Base-by-base conservation (phyloP, 1,140 invertebrate species). In the Sinella curviseta region DNA sequence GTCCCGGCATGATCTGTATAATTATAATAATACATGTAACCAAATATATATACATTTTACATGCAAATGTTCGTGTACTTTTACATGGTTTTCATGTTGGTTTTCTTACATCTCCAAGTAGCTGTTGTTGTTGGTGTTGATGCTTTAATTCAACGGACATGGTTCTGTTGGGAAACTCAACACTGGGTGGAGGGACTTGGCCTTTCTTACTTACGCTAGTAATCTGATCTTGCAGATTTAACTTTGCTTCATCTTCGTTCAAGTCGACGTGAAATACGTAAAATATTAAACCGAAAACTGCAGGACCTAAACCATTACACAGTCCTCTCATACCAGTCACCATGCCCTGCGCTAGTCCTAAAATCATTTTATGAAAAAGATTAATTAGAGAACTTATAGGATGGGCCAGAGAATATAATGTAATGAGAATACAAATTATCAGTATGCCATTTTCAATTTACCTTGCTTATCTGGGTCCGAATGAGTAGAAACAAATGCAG, bases 201-300 rank as follows among this genome's bases (percentile, higher is more conserved):
- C 87, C 82, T 90, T 89, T 33, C 30, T 70, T 70, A 14, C 8
- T 33, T 70, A 14, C 65, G n/a, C 31, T 33, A 36, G 36, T 67
- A 16, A 60, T 73, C 65, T 75, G 67, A 24, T 81, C 79, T 73
- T 35, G 76, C 55, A 26, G 3, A 24, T 74, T 79, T 39, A 79
- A 36, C 31, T 81, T 82, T 14, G 82, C 82, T 83, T 87, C 85
- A 34, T 90, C 91, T 77, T 93, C 93, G 87, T 96, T 97, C 80
- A 99, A 89, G 90, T 99, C 96, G 78, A 99, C 97, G 87, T 99
- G 95, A 87, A 99, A 99, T 82, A 99, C 89, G 88, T 97, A 99
- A 88, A 99, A 99, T 84, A 99, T 97, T 77, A 99, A 92, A 30
- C 98, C 98, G 88, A 98, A 99, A 87, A 98, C 92, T 14, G 96